Percentiles rank a stretch among this genome's conserved stretches.
Evolutionary conservation across 2,888 invertebrate genomes (phyloP).

Genomic region (Rhingia campestris): DNA sequence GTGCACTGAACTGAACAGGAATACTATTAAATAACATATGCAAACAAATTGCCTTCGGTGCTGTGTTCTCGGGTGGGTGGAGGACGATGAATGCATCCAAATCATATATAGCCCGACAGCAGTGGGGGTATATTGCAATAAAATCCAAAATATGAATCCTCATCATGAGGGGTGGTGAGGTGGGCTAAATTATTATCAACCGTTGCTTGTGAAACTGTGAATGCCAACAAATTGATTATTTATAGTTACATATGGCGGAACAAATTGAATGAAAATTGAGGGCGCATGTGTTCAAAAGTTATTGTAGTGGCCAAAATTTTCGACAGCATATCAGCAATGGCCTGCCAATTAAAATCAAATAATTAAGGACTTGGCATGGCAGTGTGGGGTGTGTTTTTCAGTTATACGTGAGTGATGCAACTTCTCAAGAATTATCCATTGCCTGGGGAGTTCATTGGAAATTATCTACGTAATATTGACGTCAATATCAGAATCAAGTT

Average conservation of each 20-base stretch:
- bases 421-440: too few relatives aligned
- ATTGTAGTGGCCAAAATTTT: neutral
- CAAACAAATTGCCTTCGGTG: constrained; percentile 60
- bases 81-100: constrained; percentile 17
- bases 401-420: too few relatives aligned
- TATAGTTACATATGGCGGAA: constrained; percentile 7
- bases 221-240: constrained; percentile 43
- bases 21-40: constrained; percentile 70
- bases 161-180: neutral
- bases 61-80: neutral
- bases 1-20: constrained; percentile 62
- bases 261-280: constrained; percentile 12
- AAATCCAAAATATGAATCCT: constrained; percentile 18
- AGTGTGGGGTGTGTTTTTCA: neutral
- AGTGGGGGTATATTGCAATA: constrained; percentile 19
- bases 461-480: too few relatives aligned
- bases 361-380: neutral
- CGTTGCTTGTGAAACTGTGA: neutral
- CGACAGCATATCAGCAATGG: neutral
- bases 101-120: constrained; percentile 24
- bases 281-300: constrained; percentile 5
- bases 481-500: too few relatives aligned
- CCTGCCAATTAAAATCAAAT: neutral
- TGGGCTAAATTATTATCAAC: neutral
- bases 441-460: too few relatives aligned